Evolutionary conservation across 2,113 vertebrate genomes (phyloP).

Genomic region (Perccottus glenii): DNA sequence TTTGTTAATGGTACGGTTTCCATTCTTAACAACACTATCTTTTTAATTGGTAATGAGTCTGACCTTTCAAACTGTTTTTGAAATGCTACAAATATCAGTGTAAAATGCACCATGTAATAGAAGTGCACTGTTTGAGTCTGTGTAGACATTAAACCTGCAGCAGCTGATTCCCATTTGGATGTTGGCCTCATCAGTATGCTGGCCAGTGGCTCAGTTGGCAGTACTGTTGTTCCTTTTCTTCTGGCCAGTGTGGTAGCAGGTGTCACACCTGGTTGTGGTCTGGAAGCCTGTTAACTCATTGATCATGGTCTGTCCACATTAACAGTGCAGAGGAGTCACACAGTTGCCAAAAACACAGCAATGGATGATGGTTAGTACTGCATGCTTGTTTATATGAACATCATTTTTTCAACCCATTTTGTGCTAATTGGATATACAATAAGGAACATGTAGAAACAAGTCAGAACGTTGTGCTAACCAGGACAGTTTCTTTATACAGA

Average conservation of each 20-base stretch:
- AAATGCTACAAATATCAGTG: background rate
- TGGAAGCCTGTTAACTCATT: slow-evolving; percentile 28
- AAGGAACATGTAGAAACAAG: too few relatives aligned
- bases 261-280: slow-evolving; percentile 52
- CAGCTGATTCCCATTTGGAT: slow-evolving; percentile 32
- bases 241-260: slow-evolving; percentile 51
- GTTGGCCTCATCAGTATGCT: slow-evolving; percentile 39
- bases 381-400: background rate
- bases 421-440: too few relatives aligned
- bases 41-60: slow-evolving; percentile 14
- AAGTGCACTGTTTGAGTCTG: background rate
- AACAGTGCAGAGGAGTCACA: slow-evolving; percentile 2
- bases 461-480: too few relatives aligned
- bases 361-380: background rate
- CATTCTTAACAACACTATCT: background rate
- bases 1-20: slow-evolving; percentile 2
- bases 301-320: slow-evolving; percentile 16
- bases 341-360: slow-evolving; percentile 11
- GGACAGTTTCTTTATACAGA: too few relatives aligned
- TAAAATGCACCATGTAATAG: background rate
- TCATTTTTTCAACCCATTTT: too few relatives aligned
- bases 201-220: slow-evolving; percentile 34
- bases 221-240: slow-evolving; percentile 9
- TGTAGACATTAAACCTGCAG: background rate
- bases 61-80: slow-evolving; percentile 1